phyloP scores from a whole-genome alignment of 1,140 invertebrate genomes.

The Hycleus cichorii region DNA sequence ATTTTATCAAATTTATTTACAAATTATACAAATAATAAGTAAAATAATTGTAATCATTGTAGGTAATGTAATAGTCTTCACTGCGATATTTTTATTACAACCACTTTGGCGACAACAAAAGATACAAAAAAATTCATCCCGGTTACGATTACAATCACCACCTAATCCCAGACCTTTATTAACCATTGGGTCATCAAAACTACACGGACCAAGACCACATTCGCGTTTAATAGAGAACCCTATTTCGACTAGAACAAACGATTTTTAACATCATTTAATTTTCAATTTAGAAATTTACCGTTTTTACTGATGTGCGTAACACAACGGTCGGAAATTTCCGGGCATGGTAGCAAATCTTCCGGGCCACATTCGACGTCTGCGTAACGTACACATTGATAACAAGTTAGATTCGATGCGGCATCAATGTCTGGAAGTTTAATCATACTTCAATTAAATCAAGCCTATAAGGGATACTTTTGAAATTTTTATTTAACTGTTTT shows the following conservation, averaged over 20 bases:
- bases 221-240: constrained; percentile 42
- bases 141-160: constrained; percentile 43
- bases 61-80: background rate
- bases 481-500: too few relatives aligned
- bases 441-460: background rate
- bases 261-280: background rate
- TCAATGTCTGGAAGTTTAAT: background rate
- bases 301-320: constrained; percentile 45
- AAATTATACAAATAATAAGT: too few relatives aligned
- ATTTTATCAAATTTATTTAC: too few relatives aligned
- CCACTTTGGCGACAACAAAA: constrained; percentile 41
- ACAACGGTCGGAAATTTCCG: constrained; percentile 43
- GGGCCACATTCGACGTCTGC: constrained; percentile 39
- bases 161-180: constrained; percentile 40
- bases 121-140: constrained; percentile 40
- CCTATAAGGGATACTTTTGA: too few relatives aligned
- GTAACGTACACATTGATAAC: constrained; percentile 46
- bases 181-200: constrained; percentile 41
- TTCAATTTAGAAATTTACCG: constrained; percentile 34
- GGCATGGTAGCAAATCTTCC: constrained; percentile 41
- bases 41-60: too few relatives aligned
- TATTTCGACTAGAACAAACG: constrained; percentile 32
- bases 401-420: constrained; percentile 37
- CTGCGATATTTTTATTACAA: constrained; percentile 35
- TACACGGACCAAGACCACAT: constrained; percentile 48